Conservation (phyloP, 1,140 invertebrate genomes). For the Centruroides vittatus region DNA sequence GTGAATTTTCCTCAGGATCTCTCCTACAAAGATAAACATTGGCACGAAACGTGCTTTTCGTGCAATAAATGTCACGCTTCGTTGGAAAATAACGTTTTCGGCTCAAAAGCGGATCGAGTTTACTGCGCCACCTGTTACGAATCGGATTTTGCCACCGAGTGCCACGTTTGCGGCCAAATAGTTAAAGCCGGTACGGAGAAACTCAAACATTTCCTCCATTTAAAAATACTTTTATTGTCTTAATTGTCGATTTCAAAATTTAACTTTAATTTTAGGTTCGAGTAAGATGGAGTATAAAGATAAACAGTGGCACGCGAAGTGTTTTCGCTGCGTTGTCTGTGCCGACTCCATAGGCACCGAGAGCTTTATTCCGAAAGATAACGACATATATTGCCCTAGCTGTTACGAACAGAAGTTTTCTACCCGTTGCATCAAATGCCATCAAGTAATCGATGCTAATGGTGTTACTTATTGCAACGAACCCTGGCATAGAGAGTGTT, state of each 20-base stretch:
- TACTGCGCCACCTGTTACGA: constrained; percentile 99
- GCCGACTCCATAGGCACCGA: constrained; percentile 91
- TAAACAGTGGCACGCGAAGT: constrained; percentile 99
- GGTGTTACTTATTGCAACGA: constrained; percentile 99
- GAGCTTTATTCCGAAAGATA: constrained; percentile 97
- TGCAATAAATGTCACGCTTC: constrained; percentile 95
- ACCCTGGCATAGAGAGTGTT: constrained; percentile 84
- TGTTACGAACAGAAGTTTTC: constrained; percentile 99
- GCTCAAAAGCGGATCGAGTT: constrained; percentile 87
- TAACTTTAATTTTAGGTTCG: constrained; percentile 51
- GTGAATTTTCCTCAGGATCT: constrained; percentile 57
- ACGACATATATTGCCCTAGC: constrained; percentile 95
- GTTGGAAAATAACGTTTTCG: constrained; percentile 94
- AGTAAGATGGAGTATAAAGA: constrained; percentile 99
- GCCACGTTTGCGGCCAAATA: constrained; percentile 95
- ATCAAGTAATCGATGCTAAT: constrained; percentile 74
- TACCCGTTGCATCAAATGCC: constrained; percentile 94
- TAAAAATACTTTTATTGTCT: too few species aligned
- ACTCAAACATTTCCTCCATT: too few species aligned
- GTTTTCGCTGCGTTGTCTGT: constrained; percentile 98
- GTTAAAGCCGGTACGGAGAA: constrained; percentile 75
- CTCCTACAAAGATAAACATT: constrained; percentile 99
- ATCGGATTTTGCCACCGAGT: constrained; percentile 93
- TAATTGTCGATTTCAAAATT: too few species aligned
- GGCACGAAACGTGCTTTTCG: constrained; percentile 98